These are phyloP conservation scores for Philopotamus ludificatus DNA, from an alignment of 1,140 invertebrate species.

Conservation along the genomic window DNA sequence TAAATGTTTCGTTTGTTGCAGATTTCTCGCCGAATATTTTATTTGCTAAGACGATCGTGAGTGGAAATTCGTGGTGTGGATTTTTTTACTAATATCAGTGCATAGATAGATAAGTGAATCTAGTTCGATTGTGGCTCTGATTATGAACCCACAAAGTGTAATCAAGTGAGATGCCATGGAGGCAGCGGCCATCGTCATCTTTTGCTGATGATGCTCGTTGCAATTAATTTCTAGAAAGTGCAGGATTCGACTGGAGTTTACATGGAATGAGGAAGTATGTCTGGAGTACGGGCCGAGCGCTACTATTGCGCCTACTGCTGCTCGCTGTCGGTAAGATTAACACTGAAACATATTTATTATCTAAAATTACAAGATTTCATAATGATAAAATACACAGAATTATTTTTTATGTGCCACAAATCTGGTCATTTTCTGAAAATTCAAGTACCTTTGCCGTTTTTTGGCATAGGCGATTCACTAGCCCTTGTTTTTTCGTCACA, in stretches of 20 bases:
- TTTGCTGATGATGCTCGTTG: constrained; percentile 4
- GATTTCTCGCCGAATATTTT: too few species aligned
- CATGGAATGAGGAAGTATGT: constrained; percentile 38
- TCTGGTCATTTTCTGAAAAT: too few species aligned
- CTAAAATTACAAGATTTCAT: background rate
- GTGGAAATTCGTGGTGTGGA: too few species aligned
- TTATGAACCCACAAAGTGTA: constrained; percentile 9
- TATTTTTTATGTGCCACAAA: too few species aligned
- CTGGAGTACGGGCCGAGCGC: constrained; percentile 33
- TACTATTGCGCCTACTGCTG: constrained; percentile 32
- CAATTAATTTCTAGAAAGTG: constrained; percentile 6
- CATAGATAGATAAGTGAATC: too few species aligned
- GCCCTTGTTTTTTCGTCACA: background rate
- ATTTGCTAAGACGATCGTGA: too few species aligned
- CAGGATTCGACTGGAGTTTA: constrained; percentile 23
- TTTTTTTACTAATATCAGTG: too few species aligned
- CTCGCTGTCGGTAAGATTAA: constrained; percentile 28
- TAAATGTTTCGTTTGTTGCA: too few species aligned
- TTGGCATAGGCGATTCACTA: too few species aligned
- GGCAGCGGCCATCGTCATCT: background rate
- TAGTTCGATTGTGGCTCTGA: background rate
- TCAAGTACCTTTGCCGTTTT: too few species aligned
- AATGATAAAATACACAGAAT: too few species aligned
- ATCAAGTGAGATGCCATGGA: constrained; percentile 4
- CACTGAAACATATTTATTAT: background rate